Evolutionary conservation across 1,140 invertebrate genomes (phyloP), one percentile per base, ranked within the genome.

Genomic region (Acromyrmex echinatior): DNA sequence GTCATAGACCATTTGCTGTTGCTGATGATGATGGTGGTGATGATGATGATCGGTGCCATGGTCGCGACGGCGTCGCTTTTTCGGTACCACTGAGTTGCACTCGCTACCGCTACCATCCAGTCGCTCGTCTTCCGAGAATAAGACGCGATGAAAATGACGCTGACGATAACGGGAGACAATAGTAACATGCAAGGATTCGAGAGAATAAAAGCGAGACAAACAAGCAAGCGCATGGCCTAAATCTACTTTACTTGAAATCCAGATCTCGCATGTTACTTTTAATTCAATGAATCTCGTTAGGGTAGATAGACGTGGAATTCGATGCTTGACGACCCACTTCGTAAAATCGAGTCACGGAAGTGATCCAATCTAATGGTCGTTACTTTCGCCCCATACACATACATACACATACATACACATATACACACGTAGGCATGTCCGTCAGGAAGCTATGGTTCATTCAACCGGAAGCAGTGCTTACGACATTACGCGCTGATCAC

Each of bases 31-130:
- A 12, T 70, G 51, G 51, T 88, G 45, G 65, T 88, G 71, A 49
- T 91, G 88, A 49, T 91, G 88, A n/a, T 92, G 88, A 25, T 86
- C 87, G 65, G 94, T 94, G 45, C 93, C 96, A 51, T 81, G 87
- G 88, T 97, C 96, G 85, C 96, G 96, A 35, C 97, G 96, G 31
- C 97, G 96, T n/a, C 97, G 96, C 93, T 98, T 98, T 62, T 97
- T 97, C 49, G 98, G 97, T 90, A 97, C 98, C 31, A 97, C 97
- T 82, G 97, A 96, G 93, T 98, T 97, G 76, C 97, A 96, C 92
- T 98, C 97, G 62, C 97, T 98, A 12, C 96, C 96, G 82, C 96
- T 96, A 88, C 97, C 97, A 28, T 94, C 94, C 10, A 92, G 88
- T 62, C 92, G 92, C 6, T 95, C 94, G 7, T 94, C 93, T 95